phyloP scores from a whole-genome alignment of 2,888 invertebrate species.

The Anticlea derivata region DNA sequence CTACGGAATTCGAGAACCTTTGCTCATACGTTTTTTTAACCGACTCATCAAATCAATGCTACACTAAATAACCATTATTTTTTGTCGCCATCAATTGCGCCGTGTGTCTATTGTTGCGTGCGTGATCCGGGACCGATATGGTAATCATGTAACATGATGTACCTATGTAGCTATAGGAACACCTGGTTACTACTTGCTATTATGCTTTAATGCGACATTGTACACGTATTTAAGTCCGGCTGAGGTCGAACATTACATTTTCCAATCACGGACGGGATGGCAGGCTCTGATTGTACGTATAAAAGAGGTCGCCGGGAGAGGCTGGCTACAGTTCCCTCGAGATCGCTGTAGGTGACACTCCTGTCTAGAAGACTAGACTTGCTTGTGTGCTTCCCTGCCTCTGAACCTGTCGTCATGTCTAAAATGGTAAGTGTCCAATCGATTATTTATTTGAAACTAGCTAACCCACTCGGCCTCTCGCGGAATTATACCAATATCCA shows the following conservation, averaged over 20 bases:
- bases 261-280: conserved; percentile 69
- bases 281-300: conserved; percentile 51
- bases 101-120: conserved; percentile 45
- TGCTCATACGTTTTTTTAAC: no score
- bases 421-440: conserved; percentile 71
- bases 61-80: conserved; percentile 33
- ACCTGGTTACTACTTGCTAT: conserved; percentile 48
- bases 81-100: conserved; percentile 53
- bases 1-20: no score
- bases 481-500: no score
- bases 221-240: conserved; percentile 45
- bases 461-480: no score
- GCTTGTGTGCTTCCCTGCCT: conserved; percentile 46
- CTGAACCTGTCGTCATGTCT: conserved; percentile 53
- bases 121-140: conserved; percentile 72
- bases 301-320: conserved; percentile 49
- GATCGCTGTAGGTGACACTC: conserved; percentile 54
- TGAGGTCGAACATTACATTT: conserved; percentile 68
- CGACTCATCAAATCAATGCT: conserved; percentile 16
- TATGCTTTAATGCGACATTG: conserved; percentile 78
- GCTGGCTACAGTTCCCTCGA: conserved; percentile 36
- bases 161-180: neutral
- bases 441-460: no score
- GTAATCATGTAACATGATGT: conserved; percentile 51
- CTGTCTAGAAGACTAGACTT: conserved; percentile 66